A percentile compares a stretch with the other conserved stretches of the same genome.
Conservation (phyloP, 2,888 invertebrate genomes). For the Sepioteuthis lessoniana region DNA sequence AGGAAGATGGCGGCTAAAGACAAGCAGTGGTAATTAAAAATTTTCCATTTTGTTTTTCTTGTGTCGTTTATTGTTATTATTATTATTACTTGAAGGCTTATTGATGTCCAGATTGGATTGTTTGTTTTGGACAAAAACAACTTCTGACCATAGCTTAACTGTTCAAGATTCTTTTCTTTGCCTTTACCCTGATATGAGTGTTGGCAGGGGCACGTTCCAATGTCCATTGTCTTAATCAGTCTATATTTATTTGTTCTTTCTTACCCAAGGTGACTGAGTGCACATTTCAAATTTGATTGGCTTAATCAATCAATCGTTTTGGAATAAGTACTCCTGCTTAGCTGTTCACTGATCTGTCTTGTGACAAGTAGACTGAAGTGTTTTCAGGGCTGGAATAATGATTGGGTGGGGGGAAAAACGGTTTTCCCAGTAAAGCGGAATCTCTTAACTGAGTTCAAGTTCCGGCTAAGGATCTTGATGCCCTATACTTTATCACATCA, state of each 20-base stretch:
- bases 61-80: background rate
- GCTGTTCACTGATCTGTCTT: background rate
- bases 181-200: background rate
- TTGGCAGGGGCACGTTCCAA: background rate
- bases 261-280: background rate
- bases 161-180: background rate
- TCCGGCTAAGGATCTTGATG: background rate
- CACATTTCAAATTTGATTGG: slow-evolving; percentile 33
- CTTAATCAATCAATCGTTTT: background rate
- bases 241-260: background rate
- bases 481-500: too few relatives aligned
- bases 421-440: background rate
- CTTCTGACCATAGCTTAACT: background rate
- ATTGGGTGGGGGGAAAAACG: background rate
- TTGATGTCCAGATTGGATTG: background rate
- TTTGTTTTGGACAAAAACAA: background rate
- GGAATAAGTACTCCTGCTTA: background rate
- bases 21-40: background rate
- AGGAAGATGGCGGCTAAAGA: background rate
- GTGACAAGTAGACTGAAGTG: background rate
- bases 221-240: background rate
- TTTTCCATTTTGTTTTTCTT: background rate
- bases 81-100: background rate
- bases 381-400: background rate
- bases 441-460: background rate